Evolutionary conservation across 2,113 vertebrate genomes (phyloP).

Genomic region (Porphyrio hochstetteri): DNA sequence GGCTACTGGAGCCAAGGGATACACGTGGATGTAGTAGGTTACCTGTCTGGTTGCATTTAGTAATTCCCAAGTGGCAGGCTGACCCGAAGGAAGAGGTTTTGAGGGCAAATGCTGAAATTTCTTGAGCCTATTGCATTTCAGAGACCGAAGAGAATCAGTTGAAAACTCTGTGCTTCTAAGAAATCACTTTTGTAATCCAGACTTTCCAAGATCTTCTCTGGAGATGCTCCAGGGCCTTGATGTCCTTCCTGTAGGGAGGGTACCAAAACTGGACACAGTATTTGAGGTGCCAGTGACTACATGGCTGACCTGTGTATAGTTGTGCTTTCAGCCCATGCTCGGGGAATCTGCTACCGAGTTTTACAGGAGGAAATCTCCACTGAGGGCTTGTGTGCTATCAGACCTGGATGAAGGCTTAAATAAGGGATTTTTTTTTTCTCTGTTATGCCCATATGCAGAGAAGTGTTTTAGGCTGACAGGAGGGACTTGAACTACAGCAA

Average conservation of each 20-base stretch:
- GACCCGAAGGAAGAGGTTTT: background rate
- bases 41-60: fast-evolving
- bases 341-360: background rate
- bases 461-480: background rate
- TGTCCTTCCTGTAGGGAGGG: no score
- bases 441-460: fast-evolving
- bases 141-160: background rate
- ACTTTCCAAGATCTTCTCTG: background rate
- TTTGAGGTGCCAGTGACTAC: no score
- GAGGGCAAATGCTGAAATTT: background rate
- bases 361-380: background rate
- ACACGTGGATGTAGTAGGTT: fast-evolving
- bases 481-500: background rate
- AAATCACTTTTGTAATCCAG: background rate
- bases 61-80: background rate
- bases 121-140: background rate
- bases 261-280: no score
- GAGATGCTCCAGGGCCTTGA: no score
- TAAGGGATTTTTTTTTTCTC: background rate
- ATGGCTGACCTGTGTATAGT: background rate
- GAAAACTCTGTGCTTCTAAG: background rate
- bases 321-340: background rate
- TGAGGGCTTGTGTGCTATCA: fast-evolving
- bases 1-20: background rate
- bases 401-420: background rate